These are phyloP conservation scores for Hyperopisus bebe DNA, from an alignment of 2,113 vertebrate species.

Conservation along the genomic window DNA sequence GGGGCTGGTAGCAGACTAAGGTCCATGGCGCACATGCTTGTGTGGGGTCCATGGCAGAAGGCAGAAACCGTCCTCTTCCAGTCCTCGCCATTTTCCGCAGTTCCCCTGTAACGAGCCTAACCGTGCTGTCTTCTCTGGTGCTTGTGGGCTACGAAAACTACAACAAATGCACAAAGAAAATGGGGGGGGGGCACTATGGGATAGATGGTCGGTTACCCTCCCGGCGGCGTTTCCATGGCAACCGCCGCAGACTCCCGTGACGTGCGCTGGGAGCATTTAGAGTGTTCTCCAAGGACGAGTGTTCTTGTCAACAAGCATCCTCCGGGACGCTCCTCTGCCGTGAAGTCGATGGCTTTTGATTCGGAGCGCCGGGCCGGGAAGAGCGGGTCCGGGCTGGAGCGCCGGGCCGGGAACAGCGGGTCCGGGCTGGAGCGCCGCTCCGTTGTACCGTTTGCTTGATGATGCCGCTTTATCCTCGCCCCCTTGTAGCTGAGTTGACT, in stretches of 20 bases:
- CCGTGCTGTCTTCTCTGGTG: background rate
- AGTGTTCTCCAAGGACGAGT: conserved; percentile 19
- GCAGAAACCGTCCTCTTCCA: background rate
- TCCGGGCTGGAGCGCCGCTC: background rate
- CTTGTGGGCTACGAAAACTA: background rate
- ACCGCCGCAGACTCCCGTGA: background rate
- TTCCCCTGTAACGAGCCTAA: background rate
- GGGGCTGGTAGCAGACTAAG: background rate
- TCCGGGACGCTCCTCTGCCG: background rate
- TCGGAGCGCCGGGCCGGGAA: background rate
- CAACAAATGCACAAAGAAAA: background rate
- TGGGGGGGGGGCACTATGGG: background rate
- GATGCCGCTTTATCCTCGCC: background rate
- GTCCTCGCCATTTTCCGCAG: background rate
- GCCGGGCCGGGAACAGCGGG: background rate
- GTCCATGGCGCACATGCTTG: background rate
- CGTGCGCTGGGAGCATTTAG: background rate
- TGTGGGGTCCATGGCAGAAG: background rate
- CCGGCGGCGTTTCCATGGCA: background rate
- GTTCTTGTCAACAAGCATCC: conserved; percentile 14
- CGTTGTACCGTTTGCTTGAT: background rate
- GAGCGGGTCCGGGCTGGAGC: background rate
- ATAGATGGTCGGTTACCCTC: background rate
- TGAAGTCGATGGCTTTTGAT: conserved; percentile 20
- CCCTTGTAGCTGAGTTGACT: background rate